Conservation (phyloP, 2,888 invertebrate species). For the Campaea margaritaria region DNA sequence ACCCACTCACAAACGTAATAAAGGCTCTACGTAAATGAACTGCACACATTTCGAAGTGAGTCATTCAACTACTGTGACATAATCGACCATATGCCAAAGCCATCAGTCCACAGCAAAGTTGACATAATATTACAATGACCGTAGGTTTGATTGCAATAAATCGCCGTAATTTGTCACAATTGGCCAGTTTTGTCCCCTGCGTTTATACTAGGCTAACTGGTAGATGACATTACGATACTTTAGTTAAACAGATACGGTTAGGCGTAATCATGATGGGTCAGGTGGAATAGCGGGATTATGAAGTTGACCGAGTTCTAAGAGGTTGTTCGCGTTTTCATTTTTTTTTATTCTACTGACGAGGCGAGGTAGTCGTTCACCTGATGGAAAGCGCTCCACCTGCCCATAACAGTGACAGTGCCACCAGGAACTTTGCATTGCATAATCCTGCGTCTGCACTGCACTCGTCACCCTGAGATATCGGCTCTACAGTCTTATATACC, state of each 20-base stretch:
- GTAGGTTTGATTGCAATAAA: constrained; percentile 36
- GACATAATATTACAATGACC: constrained; percentile 29
- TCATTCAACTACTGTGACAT: neutral
- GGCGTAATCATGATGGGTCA: constrained; percentile 16
- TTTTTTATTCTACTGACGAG: too few species aligned
- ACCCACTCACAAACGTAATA: too few species aligned
- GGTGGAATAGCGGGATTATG: constrained; percentile 13
- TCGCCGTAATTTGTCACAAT: constrained; percentile 38
- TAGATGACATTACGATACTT: constrained; percentile 13
- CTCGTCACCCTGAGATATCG: too few species aligned
- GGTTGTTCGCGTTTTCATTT: too few species aligned
- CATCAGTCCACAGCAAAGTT: constrained; percentile 20
- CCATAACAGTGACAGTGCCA: too few species aligned
- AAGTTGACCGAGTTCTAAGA: neutral
- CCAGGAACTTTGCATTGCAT: too few species aligned
- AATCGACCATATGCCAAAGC: constrained; percentile 10
- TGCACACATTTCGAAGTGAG: too few species aligned
- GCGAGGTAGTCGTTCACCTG: too few species aligned
- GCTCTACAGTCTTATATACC: too few species aligned
- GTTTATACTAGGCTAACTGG: constrained; percentile 30
- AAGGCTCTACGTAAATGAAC: too few species aligned
- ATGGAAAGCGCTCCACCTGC: too few species aligned
- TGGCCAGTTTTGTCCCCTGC: constrained; percentile 32
- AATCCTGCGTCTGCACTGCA: too few species aligned
- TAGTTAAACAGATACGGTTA: constrained; percentile 19